phyloP scores from a whole-genome alignment of 2,888 invertebrate genomes.

The Crematogaster levior region DNA sequence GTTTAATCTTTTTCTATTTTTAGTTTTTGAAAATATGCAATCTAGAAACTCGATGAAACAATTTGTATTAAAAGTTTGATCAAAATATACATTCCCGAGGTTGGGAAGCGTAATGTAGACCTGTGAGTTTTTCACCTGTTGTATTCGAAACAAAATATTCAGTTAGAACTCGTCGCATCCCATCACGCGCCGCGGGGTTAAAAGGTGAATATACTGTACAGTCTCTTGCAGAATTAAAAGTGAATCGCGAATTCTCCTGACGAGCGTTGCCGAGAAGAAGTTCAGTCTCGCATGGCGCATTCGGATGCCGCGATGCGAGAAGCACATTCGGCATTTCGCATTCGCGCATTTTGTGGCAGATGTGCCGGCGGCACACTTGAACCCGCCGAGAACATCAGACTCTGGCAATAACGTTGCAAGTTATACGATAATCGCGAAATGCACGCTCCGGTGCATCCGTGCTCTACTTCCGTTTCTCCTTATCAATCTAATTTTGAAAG shows the following conservation, averaged over 20 bases:
- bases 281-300: constrained; percentile 34
- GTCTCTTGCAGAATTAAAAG: constrained; percentile 31
- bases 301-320: not conserved
- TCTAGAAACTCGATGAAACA: not conserved
- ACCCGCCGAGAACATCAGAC: constrained; percentile 29
- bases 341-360: not conserved
- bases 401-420: constrained; percentile 11
- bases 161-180: constrained; percentile 4
- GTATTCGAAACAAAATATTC: constrained; percentile 19
- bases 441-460: constrained; percentile 24
- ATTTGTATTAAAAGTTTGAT: constrained; percentile 10
- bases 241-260: not conserved
- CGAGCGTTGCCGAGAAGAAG: constrained; percentile 9
- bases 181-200: not conserved
- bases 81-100: not conserved
- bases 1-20: not conserved
- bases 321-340: constrained; percentile 2
- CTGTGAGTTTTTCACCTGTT: not conserved
- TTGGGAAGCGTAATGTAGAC: constrained; percentile 2
- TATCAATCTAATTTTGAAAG: constrained; percentile 58
- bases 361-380: constrained; percentile 30
- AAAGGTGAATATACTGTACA: constrained; percentile 12
- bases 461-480: constrained; percentile 37
- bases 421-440: constrained; percentile 57
- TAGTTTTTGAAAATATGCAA: not conserved